Conservation (phyloP, 2,113 vertebrate species). For the Cololabis saira region DNA sequence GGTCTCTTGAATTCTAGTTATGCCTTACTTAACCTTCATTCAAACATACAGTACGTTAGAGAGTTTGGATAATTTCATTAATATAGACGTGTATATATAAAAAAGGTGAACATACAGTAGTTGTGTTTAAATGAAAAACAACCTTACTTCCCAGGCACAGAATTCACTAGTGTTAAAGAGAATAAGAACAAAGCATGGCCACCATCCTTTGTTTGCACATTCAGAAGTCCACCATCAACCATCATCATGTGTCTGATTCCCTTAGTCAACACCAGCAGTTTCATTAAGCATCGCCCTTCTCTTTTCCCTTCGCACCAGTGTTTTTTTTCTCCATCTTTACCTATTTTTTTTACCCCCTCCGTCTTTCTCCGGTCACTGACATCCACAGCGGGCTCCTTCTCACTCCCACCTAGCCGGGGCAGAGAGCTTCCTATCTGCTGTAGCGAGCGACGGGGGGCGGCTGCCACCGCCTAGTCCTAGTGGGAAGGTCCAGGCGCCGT, state of each 20-base stretch:
- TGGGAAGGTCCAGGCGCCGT: slow-evolving; percentile 72
- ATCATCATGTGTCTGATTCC: slow-evolving; percentile 29
- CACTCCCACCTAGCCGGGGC: slow-evolving; percentile 68
- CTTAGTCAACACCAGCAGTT: slow-evolving; percentile 49
- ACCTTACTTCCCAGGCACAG: slow-evolving; percentile 10
- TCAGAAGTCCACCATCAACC: not conserved
- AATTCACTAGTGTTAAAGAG: slow-evolving; percentile 25
- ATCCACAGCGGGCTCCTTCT: slow-evolving; percentile 72
- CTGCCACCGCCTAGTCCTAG: slow-evolving; percentile 57
- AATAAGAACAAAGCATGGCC: slow-evolving; percentile 4
- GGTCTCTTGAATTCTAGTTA: not conserved
- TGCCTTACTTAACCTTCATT: not conserved
- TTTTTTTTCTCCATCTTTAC: slow-evolving; percentile 42
- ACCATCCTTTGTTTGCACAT: slow-evolving; percentile 12
- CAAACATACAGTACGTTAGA: slow-evolving; percentile 8
- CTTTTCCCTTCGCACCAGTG: slow-evolving; percentile 30
- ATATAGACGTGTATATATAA: not conserved
- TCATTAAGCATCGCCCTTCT: slow-evolving; percentile 22
- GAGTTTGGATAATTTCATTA: slow-evolving; percentile 15
- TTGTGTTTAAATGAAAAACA: not conserved
- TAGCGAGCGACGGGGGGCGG: slow-evolving; percentile 51
- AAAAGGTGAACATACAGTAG: not conserved
- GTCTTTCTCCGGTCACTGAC: slow-evolving; percentile 68
- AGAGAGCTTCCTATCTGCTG: slow-evolving; percentile 62
- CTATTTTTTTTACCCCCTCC: not conserved